phyloP scores from a whole-genome alignment of 2,797 vertebrate species.

The Potorous gilbertii region DNA sequence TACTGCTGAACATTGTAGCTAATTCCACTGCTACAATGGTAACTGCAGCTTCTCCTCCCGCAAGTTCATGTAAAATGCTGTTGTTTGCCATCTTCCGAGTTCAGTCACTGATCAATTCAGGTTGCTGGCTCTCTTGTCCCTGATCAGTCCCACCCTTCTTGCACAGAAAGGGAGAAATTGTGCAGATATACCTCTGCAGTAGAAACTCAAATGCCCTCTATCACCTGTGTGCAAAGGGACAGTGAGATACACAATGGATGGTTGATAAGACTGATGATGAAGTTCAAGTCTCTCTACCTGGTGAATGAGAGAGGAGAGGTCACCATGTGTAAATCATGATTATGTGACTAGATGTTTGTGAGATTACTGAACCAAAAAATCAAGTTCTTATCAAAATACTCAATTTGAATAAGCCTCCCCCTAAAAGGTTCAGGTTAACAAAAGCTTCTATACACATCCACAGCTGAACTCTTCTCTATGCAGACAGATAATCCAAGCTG shows the following conservation, averaged over 20 bases:
- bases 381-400: accelerated
- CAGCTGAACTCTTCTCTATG: background rate
- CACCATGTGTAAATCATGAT: background rate
- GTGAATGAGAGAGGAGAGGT: background rate
- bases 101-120: background rate
- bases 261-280: background rate
- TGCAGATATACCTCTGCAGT: too few species aligned
- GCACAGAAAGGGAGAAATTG: background rate
- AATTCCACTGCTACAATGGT: background rate
- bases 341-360: accelerated
- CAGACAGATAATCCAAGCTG: background rate
- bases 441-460: background rate
- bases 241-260: background rate
- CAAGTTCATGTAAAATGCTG: background rate
- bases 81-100: background rate
- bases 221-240: background rate
- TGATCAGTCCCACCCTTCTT: accelerated
- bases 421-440: background rate
- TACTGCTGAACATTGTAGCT: accelerated
- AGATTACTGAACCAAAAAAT: background rate
- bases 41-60: background rate
- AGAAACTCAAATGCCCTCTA: background rate
- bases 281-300: background rate
- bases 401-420: background rate
- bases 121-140: background rate